Conservation (phyloP, 2,113 vertebrate genomes). For the Anolis sagrei region DNA sequence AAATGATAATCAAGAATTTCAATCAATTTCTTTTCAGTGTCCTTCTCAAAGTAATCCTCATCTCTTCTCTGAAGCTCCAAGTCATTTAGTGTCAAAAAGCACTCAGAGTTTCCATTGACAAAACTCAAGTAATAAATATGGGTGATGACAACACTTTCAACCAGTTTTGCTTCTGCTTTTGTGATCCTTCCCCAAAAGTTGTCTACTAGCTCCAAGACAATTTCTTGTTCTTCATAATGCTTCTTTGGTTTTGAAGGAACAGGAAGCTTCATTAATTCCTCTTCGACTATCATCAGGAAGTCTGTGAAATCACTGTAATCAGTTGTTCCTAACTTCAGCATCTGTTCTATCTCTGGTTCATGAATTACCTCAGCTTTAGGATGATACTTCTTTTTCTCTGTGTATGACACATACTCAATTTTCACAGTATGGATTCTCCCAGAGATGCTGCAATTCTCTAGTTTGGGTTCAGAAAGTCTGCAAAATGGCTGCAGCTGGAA, state of each 20-base stretch:
- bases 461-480: slow-evolving; percentile 87
- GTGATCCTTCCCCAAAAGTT: slow-evolving; percentile 89
- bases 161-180: slow-evolving; percentile 79
- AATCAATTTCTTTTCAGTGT: slow-evolving; percentile 81
- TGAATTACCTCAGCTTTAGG: slow-evolving; percentile 88
- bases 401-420: slow-evolving; percentile 90
- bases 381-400: slow-evolving; percentile 90
- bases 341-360: slow-evolving; percentile 88
- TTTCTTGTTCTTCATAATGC: slow-evolving; percentile 91
- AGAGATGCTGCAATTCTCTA: slow-evolving; percentile 88
- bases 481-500: slow-evolving; percentile 89
- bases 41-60: slow-evolving; percentile 82
- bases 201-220: slow-evolving; percentile 90
- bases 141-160: slow-evolving; percentile 83
- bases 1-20: slow-evolving; percentile 85
- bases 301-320: slow-evolving; percentile 87
- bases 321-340: slow-evolving; percentile 92
- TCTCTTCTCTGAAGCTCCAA: slow-evolving; percentile 82
- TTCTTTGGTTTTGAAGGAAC: slow-evolving; percentile 76
- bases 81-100: slow-evolving; percentile 93
- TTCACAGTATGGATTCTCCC: slow-evolving; percentile 93
- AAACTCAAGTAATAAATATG: slow-evolving; percentile 91
- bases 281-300: slow-evolving; percentile 86
- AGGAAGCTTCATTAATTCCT: slow-evolving; percentile 87
- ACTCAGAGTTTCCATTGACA: slow-evolving; percentile 83